Base-by-base conservation (phyloP, 2,797 vertebrate genomes). In the Sebastes taczanowskii region DNA sequence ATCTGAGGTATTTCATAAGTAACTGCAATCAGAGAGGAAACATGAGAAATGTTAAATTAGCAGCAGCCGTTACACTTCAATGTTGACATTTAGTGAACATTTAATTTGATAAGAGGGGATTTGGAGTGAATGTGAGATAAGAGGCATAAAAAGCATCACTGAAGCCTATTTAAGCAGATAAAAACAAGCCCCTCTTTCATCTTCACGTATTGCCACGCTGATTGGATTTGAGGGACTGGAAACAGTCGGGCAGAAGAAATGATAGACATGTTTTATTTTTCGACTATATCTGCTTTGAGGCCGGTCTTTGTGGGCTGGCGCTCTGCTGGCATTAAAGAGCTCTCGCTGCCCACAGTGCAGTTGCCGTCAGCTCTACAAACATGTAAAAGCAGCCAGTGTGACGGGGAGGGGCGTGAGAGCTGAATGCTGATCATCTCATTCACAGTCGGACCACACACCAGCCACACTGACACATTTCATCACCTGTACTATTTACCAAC, bases 341-440 rank as follows among this genome's bases (percentile, higher is more conserved):
- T 69, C 84, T 78, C 22, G 4, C 84, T 84, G 88, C 85, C 89
- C 92, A 88, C 87, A 64, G 83, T 73, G 89, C 84, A 58, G 86
- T 69, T 53, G 83, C 84, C 73, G 77, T 85, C 89, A 82, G 86
- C 87, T 85, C 88, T 83, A 83, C 86, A 93, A 94, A 93, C 89
- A 92, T 89, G 90, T 92, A 92, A 89, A 90, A 92, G 89, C 90
- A 91, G 85, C 79, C 81, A 89, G 88, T 86, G 92, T 92, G 92
- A 89, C 90, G 69, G 86, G 77, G 82, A 80, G 80, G 68, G 82
- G 85, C 86, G 78, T 86, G 84, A 65, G 86, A 74, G 55, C 84
- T 86, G 92, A 93, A 94, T 94, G 87, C 92, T 86, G 90, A 94
- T 90, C 78, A 63, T 73, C 86, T 88, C 86, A 92, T 95, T 92